Evolutionary conservation across 2,888 invertebrate species (phyloP).

Genomic region (Lithophane socia): DNA sequence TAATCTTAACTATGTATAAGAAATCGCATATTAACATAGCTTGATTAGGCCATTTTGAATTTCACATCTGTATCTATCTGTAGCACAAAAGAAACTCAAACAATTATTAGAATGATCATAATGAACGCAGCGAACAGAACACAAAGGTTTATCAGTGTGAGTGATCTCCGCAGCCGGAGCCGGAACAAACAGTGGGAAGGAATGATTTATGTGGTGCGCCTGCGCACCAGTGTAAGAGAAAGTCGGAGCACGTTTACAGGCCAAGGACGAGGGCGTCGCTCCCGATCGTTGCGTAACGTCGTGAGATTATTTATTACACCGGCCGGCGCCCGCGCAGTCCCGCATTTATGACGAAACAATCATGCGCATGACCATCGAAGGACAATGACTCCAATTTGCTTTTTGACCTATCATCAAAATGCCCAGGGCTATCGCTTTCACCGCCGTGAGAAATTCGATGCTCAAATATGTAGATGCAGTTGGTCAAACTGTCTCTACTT

Average conservation of each 20-base stretch:
- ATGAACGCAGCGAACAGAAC: constrained; percentile 49
- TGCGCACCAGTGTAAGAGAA: constrained; percentile 77
- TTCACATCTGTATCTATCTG: constrained; percentile 15
- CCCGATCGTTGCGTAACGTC: constrained; percentile 75
- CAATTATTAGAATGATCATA: constrained; percentile 55
- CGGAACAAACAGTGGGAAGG: constrained; percentile 66
- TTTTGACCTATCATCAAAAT: constrained; percentile 69
- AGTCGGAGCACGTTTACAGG: constrained; percentile 77
- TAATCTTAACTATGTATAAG: background rate
- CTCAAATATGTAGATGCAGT: constrained; percentile 18
- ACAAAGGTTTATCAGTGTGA: constrained; percentile 68
- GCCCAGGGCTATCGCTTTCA: constrained; percentile 75
- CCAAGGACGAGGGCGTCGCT: constrained; percentile 88
- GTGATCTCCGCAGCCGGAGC: constrained; percentile 67
- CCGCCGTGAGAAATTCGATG: constrained; percentile 58
- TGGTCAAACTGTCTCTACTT: constrained; percentile 38
- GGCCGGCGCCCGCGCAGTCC: constrained; percentile 53
- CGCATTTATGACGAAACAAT: constrained; percentile 77
- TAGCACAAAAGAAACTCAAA: constrained; percentile 51
- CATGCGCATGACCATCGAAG: constrained; percentile 82
- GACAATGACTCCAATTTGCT: constrained; percentile 80
- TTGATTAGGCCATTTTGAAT: constrained; percentile 10
- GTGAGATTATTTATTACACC: constrained; percentile 64
- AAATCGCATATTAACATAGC: background rate
- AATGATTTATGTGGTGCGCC: constrained; percentile 73